These are phyloP conservation scores for Paradoxurus hermaphroditus DNA, from an alignment of 2,113 vertebrate species.

Conservation along the genomic window DNA sequence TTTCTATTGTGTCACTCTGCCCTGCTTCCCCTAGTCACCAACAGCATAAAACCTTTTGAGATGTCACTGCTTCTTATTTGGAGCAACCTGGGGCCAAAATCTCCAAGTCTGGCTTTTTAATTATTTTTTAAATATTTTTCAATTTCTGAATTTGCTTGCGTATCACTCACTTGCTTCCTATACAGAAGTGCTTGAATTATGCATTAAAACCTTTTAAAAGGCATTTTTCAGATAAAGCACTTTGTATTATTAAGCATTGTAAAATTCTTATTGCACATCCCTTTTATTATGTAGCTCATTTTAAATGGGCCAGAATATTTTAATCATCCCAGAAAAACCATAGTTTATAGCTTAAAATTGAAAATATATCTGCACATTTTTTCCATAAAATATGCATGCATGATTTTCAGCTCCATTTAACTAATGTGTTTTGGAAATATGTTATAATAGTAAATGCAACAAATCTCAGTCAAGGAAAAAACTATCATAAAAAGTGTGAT, in stretches of 20 bases:
- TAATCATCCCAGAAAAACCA: conserved; percentile 78
- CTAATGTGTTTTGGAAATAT: conserved; percentile 82
- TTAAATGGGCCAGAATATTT: conserved; percentile 83
- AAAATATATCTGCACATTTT: conserved; percentile 75
- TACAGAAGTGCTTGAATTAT: conserved; percentile 68
- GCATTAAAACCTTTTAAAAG: conserved; percentile 67
- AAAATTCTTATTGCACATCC: conserved; percentile 78
- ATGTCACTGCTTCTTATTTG: conserved; percentile 46
- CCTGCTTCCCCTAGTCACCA: neutral
- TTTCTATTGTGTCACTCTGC: conserved; percentile 10
- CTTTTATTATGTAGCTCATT: conserved; percentile 79
- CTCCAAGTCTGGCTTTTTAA: neutral
- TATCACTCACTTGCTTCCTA: conserved; percentile 63
- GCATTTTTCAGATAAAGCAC: conserved; percentile 71
- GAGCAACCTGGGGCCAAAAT: neutral
- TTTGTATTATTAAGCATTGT: conserved; percentile 76
- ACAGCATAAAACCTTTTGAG: neutral
- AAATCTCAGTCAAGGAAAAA: conserved; percentile 78
- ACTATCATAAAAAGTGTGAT: conserved; percentile 69
- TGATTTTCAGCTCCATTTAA: conserved; percentile 84
- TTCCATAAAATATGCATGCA: conserved; percentile 80
- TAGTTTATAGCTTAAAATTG: conserved; percentile 79
- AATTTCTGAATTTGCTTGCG: conserved; percentile 31
- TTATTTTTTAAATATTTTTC: conserved; percentile 23
- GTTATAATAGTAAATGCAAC: conserved; percentile 80